phyloP scores from a whole-genome alignment of 2,888 invertebrate genomes.

The Agonopterix arenella region DNA sequence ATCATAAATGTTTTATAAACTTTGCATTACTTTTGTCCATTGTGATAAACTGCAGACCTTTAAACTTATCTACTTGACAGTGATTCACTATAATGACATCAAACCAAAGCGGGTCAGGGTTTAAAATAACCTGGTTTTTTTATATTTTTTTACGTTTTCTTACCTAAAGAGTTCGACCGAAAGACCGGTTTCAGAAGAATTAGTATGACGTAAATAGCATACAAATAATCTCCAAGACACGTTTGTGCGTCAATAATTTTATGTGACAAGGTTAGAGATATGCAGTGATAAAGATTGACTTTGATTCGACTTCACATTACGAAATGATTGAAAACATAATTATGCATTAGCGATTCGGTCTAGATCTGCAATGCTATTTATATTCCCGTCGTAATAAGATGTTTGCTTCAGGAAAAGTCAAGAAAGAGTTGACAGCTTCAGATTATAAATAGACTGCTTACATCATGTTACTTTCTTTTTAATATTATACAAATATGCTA shows the following conservation, averaged over 20 bases:
- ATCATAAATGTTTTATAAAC: no score
- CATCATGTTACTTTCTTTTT: no score
- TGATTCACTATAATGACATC: conserved; percentile 4
- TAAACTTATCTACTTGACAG: background rate
- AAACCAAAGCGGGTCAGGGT: conserved; percentile 8
- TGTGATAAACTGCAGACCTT: background rate
- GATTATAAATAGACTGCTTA: no score
- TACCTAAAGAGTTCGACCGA: background rate
- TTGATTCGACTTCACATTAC: conserved; percentile 35
- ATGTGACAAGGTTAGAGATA: conserved; percentile 24
- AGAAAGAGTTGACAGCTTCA: no score
- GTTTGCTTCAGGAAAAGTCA: no score
- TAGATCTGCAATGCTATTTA: no score
- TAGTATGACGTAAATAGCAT: conserved; percentile 21
- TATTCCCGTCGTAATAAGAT: no score
- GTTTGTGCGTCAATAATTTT: conserved; percentile 12
- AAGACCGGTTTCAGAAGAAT: conserved; percentile 1
- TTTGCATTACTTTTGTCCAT: no score
- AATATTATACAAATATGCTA: no score
- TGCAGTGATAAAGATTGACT: conserved; percentile 35
- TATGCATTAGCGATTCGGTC: no score
- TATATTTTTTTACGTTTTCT: conserved; percentile 1
- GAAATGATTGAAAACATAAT: background rate
- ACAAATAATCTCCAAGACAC: conserved; percentile 23
- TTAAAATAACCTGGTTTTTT: conserved; percentile 2